Percentiles rank a stretch among this genome's conserved stretches.
These are phyloP conservation scores for Hippasteria phrygiana DNA, from an alignment of 53 echinoderm and acorn worm genomes.

Conservation along the genomic window DNA sequence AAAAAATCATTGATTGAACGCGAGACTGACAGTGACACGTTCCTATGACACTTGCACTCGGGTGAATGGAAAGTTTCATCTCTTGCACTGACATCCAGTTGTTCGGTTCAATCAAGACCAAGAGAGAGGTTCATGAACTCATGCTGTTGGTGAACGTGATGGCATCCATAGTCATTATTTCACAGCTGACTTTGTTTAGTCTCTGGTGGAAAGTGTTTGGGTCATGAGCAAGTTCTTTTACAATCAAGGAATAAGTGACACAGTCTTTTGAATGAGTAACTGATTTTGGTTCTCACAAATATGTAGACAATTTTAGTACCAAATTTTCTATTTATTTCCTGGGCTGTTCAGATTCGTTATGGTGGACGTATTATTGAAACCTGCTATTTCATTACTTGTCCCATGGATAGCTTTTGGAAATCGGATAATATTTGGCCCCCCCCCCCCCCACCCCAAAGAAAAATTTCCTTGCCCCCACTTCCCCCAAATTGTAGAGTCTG, in stretches of 20 bases:
- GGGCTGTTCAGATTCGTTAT: no score
- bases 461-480: no score
- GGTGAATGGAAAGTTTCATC: conserved; percentile 11
- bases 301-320: no score
- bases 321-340: no score
- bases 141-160: conserved; percentile 45
- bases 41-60: conserved; percentile 22
- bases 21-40: neutral
- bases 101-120: conserved; percentile 5
- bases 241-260: neutral
- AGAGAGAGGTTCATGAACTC: conserved; percentile 46
- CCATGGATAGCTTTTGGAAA: no score
- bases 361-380: no score
- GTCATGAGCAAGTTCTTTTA: conserved; percentile 3
- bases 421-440: no score
- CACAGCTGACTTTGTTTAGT: conserved; percentile 46
- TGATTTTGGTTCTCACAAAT: neutral
- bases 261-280: neutral
- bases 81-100: conserved; percentile 40
- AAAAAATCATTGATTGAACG: neutral
- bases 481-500: no score
- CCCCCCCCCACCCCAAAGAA: no score
- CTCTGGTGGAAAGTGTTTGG: conserved; percentile 24
- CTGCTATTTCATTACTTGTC: no score
- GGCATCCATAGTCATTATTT: conserved; percentile 38